Percentiles rank a stretch among this genome's conserved stretches.
phyloP scores from a whole-genome alignment of 2,888 invertebrate species.

The Siphonodentalium dalli region DNA sequence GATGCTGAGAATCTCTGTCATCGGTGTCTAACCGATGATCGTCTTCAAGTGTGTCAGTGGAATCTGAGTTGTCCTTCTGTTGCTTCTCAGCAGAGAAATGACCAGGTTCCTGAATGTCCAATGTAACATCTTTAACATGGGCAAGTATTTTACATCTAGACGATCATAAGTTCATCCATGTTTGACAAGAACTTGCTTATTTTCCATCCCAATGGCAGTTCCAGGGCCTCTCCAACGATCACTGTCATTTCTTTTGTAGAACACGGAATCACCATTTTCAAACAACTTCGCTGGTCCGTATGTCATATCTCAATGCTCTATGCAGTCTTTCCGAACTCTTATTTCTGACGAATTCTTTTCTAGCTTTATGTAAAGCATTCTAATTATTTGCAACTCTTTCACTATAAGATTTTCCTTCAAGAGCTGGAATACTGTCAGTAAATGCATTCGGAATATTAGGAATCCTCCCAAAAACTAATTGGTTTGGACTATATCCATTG shows the following conservation, averaged over 20 bases:
- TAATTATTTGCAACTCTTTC: no score
- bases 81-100: not conserved
- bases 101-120: not conserved
- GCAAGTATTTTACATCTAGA: slow-evolving; percentile 5
- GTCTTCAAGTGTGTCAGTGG: not conserved
- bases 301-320: slow-evolving; percentile 2
- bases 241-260: slow-evolving; percentile 13
- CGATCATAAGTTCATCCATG: slow-evolving; percentile 10
- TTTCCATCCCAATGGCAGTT: no score
- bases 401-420: no score
- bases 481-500: no score
- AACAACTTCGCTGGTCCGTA: not conserved
- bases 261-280: slow-evolving; percentile 7
- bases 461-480: no score
- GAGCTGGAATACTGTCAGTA: no score
- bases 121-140: not conserved
- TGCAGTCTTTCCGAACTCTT: slow-evolving; percentile 6
- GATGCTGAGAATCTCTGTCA: not conserved
- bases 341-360: no score
- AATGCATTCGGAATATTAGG: no score
- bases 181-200: slow-evolving; percentile 15
- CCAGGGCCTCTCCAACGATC: slow-evolving; percentile 6
- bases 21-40: not conserved
- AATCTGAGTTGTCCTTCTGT: not conserved
- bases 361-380: no score